Conservation (phyloP, 2,888 invertebrate genomes). For the Thumatha senex region DNA sequence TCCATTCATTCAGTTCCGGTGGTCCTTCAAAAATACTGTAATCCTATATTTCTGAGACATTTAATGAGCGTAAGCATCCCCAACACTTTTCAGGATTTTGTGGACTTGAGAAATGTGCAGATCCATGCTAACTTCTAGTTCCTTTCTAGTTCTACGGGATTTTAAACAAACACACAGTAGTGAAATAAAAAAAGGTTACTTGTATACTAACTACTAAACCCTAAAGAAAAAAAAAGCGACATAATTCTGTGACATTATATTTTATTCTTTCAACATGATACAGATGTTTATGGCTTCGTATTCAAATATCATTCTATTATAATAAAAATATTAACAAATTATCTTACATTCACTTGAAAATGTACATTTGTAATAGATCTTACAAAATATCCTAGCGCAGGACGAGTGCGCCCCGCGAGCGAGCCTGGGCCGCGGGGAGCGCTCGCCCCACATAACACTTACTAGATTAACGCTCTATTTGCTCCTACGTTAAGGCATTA, state of each 20-base stretch:
- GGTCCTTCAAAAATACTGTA: too few species aligned
- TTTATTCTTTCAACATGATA: slow-evolving; percentile 81
- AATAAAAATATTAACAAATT: slow-evolving; percentile 83
- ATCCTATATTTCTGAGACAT: too few species aligned
- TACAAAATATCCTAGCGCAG: slow-evolving; percentile 68
- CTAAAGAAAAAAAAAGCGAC: not conserved
- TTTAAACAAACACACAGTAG: too few species aligned
- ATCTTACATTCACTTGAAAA: slow-evolving; percentile 82
- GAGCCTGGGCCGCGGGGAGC: slow-evolving; percentile 40
- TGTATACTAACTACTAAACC: too few species aligned
- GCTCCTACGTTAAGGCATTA: slow-evolving; percentile 64
- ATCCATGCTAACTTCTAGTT: too few species aligned
- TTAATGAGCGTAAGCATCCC: too few species aligned
- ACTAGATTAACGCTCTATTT: slow-evolving; percentile 60
- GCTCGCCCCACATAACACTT: slow-evolving; percentile 63
- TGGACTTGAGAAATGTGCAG: too few species aligned
- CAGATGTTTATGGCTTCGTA: slow-evolving; percentile 82
- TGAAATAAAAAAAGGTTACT: too few species aligned
- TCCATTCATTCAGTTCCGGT: too few species aligned
- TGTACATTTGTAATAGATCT: slow-evolving; percentile 80
- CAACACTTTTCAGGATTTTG: too few species aligned
- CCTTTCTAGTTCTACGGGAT: too few species aligned
- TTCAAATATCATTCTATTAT: slow-evolving; percentile 79
- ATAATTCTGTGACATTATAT: slow-evolving; percentile 57
- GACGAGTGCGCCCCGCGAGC: not conserved